A percentile compares a stretch with the other conserved stretches of the same genome.
Conservation (phyloP, 2,888 invertebrate species). For the Thereva unica region DNA sequence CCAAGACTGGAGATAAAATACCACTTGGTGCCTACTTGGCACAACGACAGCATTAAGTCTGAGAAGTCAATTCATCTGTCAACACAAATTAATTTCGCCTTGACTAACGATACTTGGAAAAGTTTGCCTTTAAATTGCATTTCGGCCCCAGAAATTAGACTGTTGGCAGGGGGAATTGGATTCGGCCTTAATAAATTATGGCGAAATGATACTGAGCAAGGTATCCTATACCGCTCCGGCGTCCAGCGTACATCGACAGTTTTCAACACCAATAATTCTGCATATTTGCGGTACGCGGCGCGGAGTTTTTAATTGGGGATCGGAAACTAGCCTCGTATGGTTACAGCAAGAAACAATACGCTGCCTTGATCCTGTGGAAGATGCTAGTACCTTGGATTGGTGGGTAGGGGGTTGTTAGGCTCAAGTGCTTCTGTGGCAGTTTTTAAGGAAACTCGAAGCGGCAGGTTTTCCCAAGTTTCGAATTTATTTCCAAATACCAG, state of each 20-base stretch:
- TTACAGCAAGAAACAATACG: too few relatives aligned
- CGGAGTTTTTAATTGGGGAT: too few relatives aligned
- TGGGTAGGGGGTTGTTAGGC: too few relatives aligned
- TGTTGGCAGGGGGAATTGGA: conserved; percentile 16
- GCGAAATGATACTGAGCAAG: conserved; percentile 14
- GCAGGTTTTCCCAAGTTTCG: too few relatives aligned
- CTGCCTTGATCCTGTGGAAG: too few relatives aligned
- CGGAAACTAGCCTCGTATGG: too few relatives aligned
- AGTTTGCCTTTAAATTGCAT: conserved; percentile 10
- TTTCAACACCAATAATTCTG: too few relatives aligned
- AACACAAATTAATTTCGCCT: conserved; percentile 33
- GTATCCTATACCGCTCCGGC: background rate
- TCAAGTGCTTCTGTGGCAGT: too few relatives aligned
- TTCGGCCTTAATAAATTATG: conserved; percentile 26
- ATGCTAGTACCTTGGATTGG: too few relatives aligned
- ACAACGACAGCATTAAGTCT: conserved; percentile 32
- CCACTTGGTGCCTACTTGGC: conserved; percentile 30
- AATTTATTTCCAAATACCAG: background rate
- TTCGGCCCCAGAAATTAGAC: background rate
- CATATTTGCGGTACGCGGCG: too few relatives aligned
- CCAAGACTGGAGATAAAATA: conserved; percentile 4
- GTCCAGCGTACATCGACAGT: too few relatives aligned
- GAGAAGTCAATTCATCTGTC: conserved; percentile 34
- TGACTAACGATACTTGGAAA: conserved; percentile 31
- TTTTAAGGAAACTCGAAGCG: too few relatives aligned